Evolutionary conservation across 2,113 vertebrate species (phyloP).

Genomic region (Pongo pygmaeus): DNA sequence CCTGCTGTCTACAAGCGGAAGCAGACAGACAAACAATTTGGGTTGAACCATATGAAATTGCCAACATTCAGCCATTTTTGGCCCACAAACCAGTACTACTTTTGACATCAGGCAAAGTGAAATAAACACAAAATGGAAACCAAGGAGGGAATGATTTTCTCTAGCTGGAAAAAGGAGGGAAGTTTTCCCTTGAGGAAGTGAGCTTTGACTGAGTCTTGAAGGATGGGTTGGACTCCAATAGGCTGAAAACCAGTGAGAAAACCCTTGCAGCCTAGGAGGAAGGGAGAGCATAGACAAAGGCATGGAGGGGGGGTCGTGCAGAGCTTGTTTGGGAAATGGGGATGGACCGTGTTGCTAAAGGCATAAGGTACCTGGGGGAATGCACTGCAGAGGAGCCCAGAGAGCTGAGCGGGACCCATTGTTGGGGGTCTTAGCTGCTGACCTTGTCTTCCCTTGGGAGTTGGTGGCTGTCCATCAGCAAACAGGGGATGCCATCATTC

Average conservation of each 20-base stretch:
- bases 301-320: not conserved
- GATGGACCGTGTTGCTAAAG: not conserved
- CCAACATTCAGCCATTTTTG: not conserved
- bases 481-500: not conserved
- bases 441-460: not conserved
- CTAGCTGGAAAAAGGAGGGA: not conserved
- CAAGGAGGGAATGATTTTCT: not conserved
- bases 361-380: not conserved
- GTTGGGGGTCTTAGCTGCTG: not conserved
- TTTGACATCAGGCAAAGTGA: slow-evolving; percentile 5
- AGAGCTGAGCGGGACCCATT: not conserved
- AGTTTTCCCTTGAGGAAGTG: not conserved
- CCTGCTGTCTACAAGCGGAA: not conserved
- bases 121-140: slow-evolving; percentile 45
- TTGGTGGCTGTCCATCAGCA: not conserved
- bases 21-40: not conserved
- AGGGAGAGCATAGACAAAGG: not conserved
- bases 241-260: not conserved
- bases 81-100: not conserved
- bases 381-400: not conserved
- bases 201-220: not conserved
- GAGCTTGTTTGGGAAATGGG: not conserved
- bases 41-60: not conserved
- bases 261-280: not conserved
- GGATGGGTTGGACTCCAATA: not conserved